A percentile compares a stretch with the other conserved stretches of the same genome.
phyloP scores from a whole-genome alignment of 2,113 vertebrate genomes.

The Tetrao urogallus region DNA sequence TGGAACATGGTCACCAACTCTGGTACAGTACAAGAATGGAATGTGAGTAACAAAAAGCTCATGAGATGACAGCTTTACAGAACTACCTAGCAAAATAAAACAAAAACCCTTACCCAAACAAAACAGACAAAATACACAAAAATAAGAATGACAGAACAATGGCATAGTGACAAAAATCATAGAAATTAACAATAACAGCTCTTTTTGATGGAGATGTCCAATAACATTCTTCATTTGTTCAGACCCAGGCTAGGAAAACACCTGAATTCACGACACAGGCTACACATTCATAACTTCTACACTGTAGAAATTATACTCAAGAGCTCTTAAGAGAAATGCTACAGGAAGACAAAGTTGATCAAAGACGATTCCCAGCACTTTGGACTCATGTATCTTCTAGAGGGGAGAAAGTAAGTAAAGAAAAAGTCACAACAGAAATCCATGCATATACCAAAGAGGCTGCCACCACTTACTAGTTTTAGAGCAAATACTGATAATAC shows the following conservation, averaged over 20 bases:
- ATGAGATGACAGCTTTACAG: background rate
- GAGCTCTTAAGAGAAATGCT: background rate
- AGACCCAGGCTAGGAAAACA: background rate
- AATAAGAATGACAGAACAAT: background rate
- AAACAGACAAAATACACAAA: background rate
- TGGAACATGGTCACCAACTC: constrained; percentile 81
- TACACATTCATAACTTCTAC: background rate
- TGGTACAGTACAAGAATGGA: constrained; percentile 83
- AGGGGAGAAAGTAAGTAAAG: background rate
- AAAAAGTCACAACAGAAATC: background rate
- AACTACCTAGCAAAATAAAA: background rate
- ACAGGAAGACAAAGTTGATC: background rate
- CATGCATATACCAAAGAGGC: background rate
- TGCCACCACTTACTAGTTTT: background rate
- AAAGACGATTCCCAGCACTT: background rate
- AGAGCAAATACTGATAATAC: background rate
- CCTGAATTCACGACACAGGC: too few relatives aligned
- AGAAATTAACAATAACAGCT: background rate
- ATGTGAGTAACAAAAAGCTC: constrained; percentile 67
- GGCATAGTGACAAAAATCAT: background rate
- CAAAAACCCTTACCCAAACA: background rate
- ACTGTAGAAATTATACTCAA: background rate
- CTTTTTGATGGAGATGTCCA: background rate
- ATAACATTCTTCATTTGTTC: background rate
- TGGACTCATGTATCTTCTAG: background rate